A percentile compares a stretch with the other conserved stretches of the same genome.
phyloP scores from a whole-genome alignment of 2,113 vertebrate genomes.

The Plotosus lineatus region DNA sequence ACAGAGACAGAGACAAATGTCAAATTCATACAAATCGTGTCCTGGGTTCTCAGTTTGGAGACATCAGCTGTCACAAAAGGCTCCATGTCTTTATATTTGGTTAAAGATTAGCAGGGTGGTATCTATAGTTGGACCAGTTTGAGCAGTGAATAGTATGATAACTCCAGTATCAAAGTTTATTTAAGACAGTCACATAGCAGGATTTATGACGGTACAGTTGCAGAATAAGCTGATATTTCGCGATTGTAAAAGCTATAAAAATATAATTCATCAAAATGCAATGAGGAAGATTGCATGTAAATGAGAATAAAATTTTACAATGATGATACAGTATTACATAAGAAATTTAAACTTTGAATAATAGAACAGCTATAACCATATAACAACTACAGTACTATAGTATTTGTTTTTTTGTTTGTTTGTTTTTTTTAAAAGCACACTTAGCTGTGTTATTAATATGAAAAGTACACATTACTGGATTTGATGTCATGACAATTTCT shows the following conservation, averaged over 20 bases:
- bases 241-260: not conserved
- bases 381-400: too few relatives aligned
- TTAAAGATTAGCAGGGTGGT: not conserved
- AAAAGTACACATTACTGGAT: constrained; percentile 8
- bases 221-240: not conserved
- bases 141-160: not conserved
- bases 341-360: too few relatives aligned
- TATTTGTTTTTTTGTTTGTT: too few relatives aligned
- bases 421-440: not conserved
- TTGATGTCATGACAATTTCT: constrained; percentile 44
- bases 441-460: constrained; percentile 1
- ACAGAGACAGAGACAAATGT: not conserved
- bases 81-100: not conserved
- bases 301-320: too few relatives aligned
- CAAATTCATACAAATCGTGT: not conserved
- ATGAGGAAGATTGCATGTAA: too few relatives aligned
- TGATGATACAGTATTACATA: too few relatives aligned
- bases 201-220: not conserved
- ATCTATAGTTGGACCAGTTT: not conserved
- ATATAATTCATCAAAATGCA: too few relatives aligned
- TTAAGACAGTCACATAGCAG: not conserved
- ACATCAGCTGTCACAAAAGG: not conserved
- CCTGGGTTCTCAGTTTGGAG: not conserved
- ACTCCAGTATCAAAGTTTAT: not conserved
- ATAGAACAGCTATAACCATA: too few relatives aligned